Evolutionary conservation across 2,797 vertebrate genomes (phyloP).

Genomic region (Acipenser oxyrinchus): DNA sequence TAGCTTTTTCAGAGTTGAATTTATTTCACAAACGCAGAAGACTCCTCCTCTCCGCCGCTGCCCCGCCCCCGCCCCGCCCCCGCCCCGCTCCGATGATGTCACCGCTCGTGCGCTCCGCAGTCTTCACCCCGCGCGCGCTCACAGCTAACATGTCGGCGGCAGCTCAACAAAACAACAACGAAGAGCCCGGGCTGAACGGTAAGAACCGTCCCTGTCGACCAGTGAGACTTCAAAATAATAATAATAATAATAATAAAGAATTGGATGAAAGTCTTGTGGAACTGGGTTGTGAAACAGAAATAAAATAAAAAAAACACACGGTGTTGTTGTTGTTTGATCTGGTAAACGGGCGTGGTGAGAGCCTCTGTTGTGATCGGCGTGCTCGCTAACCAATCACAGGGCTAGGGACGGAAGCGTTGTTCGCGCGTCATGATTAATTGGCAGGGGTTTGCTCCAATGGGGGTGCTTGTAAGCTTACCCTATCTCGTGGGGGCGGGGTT

Average conservation of each 20-base stretch:
- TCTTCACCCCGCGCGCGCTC: slow-evolving; percentile 32
- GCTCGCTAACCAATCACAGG: too few species aligned
- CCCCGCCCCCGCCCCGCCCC: too few species aligned
- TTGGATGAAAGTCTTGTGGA: too few species aligned
- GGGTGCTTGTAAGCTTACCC: background rate
- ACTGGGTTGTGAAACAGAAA: too few species aligned
- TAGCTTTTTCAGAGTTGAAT: too few species aligned
- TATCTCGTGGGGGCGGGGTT: slow-evolving; percentile 32
- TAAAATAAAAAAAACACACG: too few species aligned
- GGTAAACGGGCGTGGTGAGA: background rate
- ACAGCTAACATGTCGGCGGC: slow-evolving; percentile 63
- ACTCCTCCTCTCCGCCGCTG: too few species aligned
- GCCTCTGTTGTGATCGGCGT: too few species aligned
- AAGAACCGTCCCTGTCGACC: slow-evolving; percentile 19
- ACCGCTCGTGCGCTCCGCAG: slow-evolving; percentile 30
- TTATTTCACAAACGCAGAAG: too few species aligned
- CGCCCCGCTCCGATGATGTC: slow-evolving; percentile 33
- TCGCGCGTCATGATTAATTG: slow-evolving; percentile 33
- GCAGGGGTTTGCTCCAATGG: slow-evolving; percentile 36
- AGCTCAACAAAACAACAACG: slow-evolving; percentile 65
- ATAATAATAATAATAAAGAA: too few species aligned
- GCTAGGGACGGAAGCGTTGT: background rate
- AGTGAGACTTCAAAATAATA: too few species aligned
- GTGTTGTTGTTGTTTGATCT: slow-evolving; percentile 45
- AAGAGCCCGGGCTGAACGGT: slow-evolving; percentile 65